Percentiles rank a stretch among this genome's conserved stretches.
These are phyloP conservation scores for Procavia capensis DNA, from an alignment of 2,113 vertebrate genomes.

Conservation along the genomic window DNA sequence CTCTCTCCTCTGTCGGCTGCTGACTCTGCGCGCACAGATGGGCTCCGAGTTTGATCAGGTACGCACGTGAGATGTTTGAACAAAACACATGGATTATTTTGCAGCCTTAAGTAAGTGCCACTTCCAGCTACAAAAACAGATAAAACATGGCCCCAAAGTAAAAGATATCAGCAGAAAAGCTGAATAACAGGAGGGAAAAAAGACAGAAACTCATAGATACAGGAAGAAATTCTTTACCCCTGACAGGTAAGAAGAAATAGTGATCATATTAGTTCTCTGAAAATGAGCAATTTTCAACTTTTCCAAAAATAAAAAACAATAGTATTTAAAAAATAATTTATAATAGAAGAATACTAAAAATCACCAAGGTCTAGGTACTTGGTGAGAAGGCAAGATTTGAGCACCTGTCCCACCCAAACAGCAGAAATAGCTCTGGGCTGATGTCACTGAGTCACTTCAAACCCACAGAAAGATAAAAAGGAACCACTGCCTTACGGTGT, in stretches of 20 bases:
- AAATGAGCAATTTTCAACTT: neutral
- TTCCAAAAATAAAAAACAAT: constrained; percentile 36
- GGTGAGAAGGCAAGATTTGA: neutral
- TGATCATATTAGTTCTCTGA: neutral
- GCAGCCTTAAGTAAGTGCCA: neutral
- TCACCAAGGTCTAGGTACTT: neutral
- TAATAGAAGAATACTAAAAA: neutral
- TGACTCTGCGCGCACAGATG: neutral
- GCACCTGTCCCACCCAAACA: neutral
- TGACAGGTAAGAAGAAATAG: neutral
- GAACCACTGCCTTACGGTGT: constrained; percentile 31
- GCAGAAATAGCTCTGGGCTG: neutral
- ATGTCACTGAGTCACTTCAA: constrained; percentile 37
- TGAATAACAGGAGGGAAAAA: neutral
- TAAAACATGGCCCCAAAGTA: neutral
- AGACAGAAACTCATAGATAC: neutral
- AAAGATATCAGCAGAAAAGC: constrained; percentile 32
- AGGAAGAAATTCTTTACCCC: neutral
- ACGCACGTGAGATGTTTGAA: neutral
- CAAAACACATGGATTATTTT: neutral
- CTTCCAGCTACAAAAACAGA: neutral
- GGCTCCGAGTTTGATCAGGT: neutral
- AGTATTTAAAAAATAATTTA: neutral
- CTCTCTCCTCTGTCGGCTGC: neutral
- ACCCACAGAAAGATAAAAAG: constrained; percentile 56